Conservation (phyloP, 2,113 vertebrate species). For the Chloebia gouldiae region DNA sequence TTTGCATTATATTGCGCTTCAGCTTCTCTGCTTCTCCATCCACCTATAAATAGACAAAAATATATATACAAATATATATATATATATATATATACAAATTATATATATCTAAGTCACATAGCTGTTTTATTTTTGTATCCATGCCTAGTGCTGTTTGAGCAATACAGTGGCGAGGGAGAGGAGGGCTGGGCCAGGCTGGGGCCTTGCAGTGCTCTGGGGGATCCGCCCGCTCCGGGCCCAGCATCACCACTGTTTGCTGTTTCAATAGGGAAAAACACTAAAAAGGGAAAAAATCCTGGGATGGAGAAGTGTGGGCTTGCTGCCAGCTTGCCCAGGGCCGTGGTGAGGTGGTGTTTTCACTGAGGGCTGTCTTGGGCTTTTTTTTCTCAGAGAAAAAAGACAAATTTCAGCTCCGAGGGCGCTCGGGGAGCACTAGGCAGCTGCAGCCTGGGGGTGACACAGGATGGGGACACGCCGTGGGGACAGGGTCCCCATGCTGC, state of each 20-base stretch:
- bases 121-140: constrained; percentile 78
- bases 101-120: constrained; percentile 74
- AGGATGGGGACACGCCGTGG: background rate
- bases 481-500: background rate
- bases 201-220: background rate
- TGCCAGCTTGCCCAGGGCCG: background rate
- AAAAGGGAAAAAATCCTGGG: background rate
- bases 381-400: background rate
- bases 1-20: constrained; percentile 56
- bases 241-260: background rate
- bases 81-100: constrained; percentile 67
- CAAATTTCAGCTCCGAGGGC: background rate
- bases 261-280: background rate
- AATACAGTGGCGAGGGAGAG: constrained; percentile 35
- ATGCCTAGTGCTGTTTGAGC: constrained; percentile 70
- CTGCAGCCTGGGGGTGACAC: background rate
- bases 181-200: constrained; percentile 9
- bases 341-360: background rate
- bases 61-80: constrained; percentile 66
- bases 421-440: background rate
- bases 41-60: constrained; percentile 64
- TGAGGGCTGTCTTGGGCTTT: background rate
- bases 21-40: constrained; percentile 45
- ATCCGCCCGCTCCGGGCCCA: background rate
- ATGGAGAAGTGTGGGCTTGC: background rate